Base-by-base conservation (phyloP, 2,113 vertebrate genomes). In the Pycnonotus jocosus region DNA sequence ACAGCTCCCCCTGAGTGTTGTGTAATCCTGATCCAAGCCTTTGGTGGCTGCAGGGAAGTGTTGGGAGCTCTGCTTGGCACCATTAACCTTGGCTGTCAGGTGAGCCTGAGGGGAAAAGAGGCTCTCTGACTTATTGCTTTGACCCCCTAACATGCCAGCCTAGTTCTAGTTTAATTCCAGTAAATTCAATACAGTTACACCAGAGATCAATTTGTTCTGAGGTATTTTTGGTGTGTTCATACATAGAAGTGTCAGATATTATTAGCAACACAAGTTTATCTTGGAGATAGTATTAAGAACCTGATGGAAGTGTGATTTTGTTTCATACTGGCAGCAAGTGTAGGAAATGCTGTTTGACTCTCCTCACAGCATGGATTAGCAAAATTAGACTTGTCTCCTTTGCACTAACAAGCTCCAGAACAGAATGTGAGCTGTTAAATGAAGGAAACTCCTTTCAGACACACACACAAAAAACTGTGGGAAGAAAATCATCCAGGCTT, bases 261-360 rank as follows among this genome's bases (percentile, higher is more conserved):
- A 92, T 95, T 94, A 96, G 61, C 86, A 90, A 44, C 57, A 92
- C 82, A 71, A 88, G 56, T 96, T 93, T 93, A 90, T 96, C 94
- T 95, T 96, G 76, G 60, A 92, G 90, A 90, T 93, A 88, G 51
- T 48, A 92, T 97, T 96, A 95, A 93, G 88, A 83, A 77, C 70
- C 65, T 79, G 90, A 96, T 86, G 93, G 73, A 95, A 94, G 94
- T 60, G 81, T 91, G 95, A 97, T 92, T 95, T 93, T 92, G 74
- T 95, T 86, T 96, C 89, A 66, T 93, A 62, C 53, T 97, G 88
- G 56, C 72, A 91, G 81, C 15, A 38, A 94, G 79, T 44, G 69
- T 57, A 95, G 74, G 44, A 91, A 94, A 78, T 81, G 33, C 74
- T 91, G 88, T 92, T 93, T 92, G 84, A 88, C 62, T 88, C 78